phyloP scores from a whole-genome alignment of 2,888 invertebrate genomes.

The Amiota communis region DNA sequence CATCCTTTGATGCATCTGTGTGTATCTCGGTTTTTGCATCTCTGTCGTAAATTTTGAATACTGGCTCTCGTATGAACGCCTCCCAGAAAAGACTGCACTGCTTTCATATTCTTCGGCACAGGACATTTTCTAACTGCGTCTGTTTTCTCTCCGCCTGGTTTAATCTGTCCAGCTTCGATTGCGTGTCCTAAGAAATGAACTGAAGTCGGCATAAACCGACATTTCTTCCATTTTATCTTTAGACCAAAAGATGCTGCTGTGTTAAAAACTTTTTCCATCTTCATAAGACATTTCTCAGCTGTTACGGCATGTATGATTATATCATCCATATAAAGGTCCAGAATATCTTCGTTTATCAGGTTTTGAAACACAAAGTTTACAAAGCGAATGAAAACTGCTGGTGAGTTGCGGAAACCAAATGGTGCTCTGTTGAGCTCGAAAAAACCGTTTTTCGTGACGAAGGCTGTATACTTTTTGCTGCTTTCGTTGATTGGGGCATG shows the following conservation, averaged over 20 bases:
- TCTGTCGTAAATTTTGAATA: not conserved
- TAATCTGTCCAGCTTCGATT: constrained; percentile 26
- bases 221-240: constrained; percentile 36
- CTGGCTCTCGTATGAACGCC: not conserved
- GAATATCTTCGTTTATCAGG: constrained; percentile 31
- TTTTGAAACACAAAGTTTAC: constrained; percentile 37
- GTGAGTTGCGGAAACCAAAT: constrained; percentile 21
- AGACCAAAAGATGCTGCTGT: too few relatives aligned
- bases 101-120: constrained; percentile 30
- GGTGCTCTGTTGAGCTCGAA: constrained; percentile 24
- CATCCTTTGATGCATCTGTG: constrained; percentile 2
- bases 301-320: constrained; percentile 36
- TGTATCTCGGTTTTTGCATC: not conserved
- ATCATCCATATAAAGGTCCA: constrained; percentile 41
- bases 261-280: too few relatives aligned
- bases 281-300: constrained; percentile 22
- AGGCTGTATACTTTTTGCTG: constrained; percentile 33
- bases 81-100: constrained; percentile 30
- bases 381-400: constrained; percentile 26
- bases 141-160: constrained; percentile 34
- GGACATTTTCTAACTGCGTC: constrained; percentile 23
- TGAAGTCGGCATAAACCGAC: constrained; percentile 25
- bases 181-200: constrained; percentile 36
- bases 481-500: constrained; percentile 34
- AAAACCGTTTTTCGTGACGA: not conserved